Percentiles rank a stretch among this genome's conserved stretches.
Evolutionary conservation across 1,140 invertebrate species (phyloP).

Genomic region (Gonioctena quinquepunctata): DNA sequence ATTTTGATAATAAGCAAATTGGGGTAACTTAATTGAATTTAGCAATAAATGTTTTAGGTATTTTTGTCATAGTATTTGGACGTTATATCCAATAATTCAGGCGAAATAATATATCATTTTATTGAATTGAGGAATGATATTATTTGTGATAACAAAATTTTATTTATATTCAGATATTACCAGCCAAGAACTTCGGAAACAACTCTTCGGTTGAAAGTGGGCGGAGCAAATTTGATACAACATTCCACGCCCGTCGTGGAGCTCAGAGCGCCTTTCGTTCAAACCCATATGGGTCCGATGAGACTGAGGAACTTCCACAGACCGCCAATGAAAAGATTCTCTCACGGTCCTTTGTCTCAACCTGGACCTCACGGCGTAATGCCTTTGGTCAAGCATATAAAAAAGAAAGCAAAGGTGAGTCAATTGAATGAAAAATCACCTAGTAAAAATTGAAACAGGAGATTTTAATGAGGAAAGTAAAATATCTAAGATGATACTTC

Average conservation of each 20-base stretch:
- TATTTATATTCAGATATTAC: conserved; percentile 73
- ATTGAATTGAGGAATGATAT: too few species aligned
- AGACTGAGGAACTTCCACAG: conserved; percentile 93
- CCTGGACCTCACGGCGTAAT: conserved; percentile 74
- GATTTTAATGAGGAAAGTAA: too few species aligned
- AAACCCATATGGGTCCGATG: conserved; percentile 85
- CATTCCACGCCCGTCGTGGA: conserved; percentile 98
- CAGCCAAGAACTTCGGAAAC: conserved; percentile 83
- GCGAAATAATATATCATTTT: too few species aligned
- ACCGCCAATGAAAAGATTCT: conserved; percentile 84
- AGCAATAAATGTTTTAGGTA: background rate
- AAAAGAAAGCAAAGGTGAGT: conserved; percentile 74
- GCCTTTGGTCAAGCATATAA: conserved; percentile 88
- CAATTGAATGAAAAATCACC: too few species aligned
- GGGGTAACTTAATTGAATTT: too few species aligned
- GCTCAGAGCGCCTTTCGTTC: conserved; percentile 90
- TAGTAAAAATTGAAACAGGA: too few species aligned
- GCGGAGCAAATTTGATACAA: conserved; percentile 85
- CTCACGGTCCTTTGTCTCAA: conserved; percentile 76
- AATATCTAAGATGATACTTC: too few species aligned
- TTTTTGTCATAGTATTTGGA: background rate
- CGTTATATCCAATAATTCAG: background rate
- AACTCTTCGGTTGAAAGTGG: conserved; percentile 76
- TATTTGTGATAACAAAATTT: too few species aligned
- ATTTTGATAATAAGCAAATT: too few species aligned